Evolutionary conservation across 53 echinoderm and acorn worm genomes (phyloP).

Genomic region (Holothuria scabra): DNA sequence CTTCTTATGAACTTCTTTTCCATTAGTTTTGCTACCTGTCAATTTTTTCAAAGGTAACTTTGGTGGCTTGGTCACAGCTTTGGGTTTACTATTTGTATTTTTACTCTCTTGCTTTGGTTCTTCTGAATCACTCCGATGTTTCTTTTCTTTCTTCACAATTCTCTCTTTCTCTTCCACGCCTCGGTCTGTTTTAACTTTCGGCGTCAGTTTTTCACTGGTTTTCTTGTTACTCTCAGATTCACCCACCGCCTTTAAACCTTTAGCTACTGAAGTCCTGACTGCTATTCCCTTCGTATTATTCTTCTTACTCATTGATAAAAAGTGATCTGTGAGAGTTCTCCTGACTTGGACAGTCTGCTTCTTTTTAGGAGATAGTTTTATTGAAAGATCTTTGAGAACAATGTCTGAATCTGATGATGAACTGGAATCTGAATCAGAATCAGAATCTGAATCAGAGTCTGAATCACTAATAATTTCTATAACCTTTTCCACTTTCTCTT

Average conservation of each 20-base stretch:
- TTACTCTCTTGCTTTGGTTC: too few species aligned
- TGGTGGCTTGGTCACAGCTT: too few species aligned
- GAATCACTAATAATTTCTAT: conserved; percentile 35
- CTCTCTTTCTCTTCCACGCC: background rate
- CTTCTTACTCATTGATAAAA: conserved; percentile 28
- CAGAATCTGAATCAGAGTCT: background rate
- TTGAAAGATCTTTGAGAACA: conserved; percentile 36
- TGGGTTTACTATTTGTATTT: too few species aligned
- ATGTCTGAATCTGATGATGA: conserved; percentile 52
- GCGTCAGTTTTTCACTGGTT: conserved; percentile 7
- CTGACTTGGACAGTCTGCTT: conserved; percentile 32
- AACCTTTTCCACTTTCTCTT: background rate
- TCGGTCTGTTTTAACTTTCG: background rate
- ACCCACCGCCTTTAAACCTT: too few species aligned
- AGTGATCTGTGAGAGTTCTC: conserved; percentile 70
- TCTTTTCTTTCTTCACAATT: conserved; percentile 4
- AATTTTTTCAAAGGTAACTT: conserved; percentile 14
- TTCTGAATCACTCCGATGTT: background rate
- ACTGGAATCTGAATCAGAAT: background rate
- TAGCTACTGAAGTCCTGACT: too few species aligned
- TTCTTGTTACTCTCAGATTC: conserved; percentile 27
- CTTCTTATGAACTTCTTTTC: background rate
- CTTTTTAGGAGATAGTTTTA: conserved; percentile 14
- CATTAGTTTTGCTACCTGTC: background rate
- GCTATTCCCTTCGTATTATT: background rate